Evolutionary conservation across 2,113 vertebrate species (phyloP).

Genomic region (Zootoca vivipara): DNA sequence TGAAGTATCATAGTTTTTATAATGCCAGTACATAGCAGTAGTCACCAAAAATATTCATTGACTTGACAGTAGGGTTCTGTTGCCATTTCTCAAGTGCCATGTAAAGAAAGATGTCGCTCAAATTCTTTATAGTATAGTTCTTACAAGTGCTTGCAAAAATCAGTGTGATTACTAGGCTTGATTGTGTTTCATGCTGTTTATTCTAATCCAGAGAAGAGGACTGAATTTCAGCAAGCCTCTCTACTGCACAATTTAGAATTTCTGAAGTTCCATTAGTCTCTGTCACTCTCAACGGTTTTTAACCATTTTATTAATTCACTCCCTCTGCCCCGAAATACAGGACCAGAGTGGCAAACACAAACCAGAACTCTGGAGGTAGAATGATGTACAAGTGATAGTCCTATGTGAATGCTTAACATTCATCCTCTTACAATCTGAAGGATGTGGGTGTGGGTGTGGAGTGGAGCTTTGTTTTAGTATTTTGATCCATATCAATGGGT

Average conservation of each 20-base stretch:
- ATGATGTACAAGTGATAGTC: background rate
- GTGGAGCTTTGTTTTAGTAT: too few species aligned
- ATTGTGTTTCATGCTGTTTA: background rate
- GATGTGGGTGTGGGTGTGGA: too few species aligned
- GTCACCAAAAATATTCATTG: background rate
- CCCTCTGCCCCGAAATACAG: background rate
- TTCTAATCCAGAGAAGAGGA: constrained; percentile 8
- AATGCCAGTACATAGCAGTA: background rate
- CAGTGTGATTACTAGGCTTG: background rate
- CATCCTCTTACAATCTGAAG: too few species aligned
- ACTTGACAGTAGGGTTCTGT: background rate
- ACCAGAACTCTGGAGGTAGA: background rate
- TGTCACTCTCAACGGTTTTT: background rate
- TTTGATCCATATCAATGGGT: too few species aligned
- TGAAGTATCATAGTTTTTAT: background rate
- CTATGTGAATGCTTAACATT: background rate
- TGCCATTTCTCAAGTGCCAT: background rate
- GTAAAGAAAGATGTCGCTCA: background rate
- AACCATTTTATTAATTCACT: background rate
- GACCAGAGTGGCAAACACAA: background rate
- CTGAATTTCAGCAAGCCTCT: background rate
- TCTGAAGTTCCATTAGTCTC: background rate
- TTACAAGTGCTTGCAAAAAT: background rate
- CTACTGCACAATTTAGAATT: background rate
- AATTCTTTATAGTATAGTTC: background rate